Evolutionary conservation across 2,888 invertebrate species (phyloP).

Genomic region (Luperina testacea): DNA sequence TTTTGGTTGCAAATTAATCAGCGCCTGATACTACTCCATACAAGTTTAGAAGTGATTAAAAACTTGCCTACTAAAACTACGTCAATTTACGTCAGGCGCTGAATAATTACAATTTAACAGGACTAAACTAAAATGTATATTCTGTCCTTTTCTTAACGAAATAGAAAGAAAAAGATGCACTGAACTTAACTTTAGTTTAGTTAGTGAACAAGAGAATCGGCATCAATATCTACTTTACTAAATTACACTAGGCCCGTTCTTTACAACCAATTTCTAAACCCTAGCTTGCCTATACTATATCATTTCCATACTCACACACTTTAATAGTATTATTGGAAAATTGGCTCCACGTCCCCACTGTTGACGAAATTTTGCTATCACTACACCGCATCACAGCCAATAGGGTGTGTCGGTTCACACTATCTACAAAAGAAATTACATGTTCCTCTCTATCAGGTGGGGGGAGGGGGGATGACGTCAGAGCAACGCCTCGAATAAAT

Average conservation of each 20-base stretch:
- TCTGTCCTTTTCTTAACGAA: too few species aligned
- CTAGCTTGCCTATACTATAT: constrained; percentile 54
- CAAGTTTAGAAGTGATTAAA: too few species aligned
- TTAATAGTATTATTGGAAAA: constrained; percentile 83
- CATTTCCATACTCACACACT: constrained; percentile 71
- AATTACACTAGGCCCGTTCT: not conserved
- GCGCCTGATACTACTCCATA: too few species aligned
- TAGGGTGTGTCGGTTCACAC: constrained; percentile 86
- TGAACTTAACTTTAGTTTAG: too few species aligned
- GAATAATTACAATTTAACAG: too few species aligned
- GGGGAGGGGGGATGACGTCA: constrained; percentile 79
- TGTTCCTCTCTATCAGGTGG: constrained; percentile 79
- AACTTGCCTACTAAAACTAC: too few species aligned
- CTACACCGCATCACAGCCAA: constrained; percentile 78
- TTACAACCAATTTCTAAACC: constrained; percentile 17
- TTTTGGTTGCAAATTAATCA: too few species aligned
- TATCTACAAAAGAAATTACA: constrained; percentile 89
- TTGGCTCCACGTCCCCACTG: constrained; percentile 79
- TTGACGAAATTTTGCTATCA: constrained; percentile 83
- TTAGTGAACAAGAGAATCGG: too few species aligned
- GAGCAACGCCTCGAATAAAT: constrained; percentile 87
- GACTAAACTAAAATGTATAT: too few species aligned
- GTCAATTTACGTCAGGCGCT: too few species aligned
- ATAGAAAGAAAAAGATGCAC: too few species aligned
- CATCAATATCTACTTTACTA: not conserved